Evolutionary conservation across 1,140 invertebrate species (phyloP), one percentile per base, ranked within the genome.

Genomic region (Palaemon carinicauda): DNA sequence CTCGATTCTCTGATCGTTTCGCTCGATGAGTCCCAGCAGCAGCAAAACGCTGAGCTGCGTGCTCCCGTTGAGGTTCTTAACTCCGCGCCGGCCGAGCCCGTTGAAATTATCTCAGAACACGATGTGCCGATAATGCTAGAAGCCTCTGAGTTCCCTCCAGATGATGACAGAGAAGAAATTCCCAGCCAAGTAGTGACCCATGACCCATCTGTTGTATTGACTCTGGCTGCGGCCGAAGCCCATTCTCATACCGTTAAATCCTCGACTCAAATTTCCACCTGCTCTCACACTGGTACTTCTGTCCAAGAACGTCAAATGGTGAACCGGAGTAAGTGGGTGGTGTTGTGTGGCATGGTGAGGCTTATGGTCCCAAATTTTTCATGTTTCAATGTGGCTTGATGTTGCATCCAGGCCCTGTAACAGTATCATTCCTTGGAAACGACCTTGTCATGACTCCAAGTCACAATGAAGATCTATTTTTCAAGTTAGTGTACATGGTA

Each of bases 241-340:
- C 41, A 41, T 41, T 41, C 41, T 41, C 41, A 12, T 41, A 41
- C 41, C 41, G 41, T 41, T 41, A 41, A 12, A 0, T 41, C 41
- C 12, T 9, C 41, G 41, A 41, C 41, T 41, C 41, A 41, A 41
- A 41, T 41, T 41, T 41, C 1, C 3, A 1, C 41, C 12, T 15
- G n/a, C 17, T n/a, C 29, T 31, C 12, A 69, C 65, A 7, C 65
- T 27, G 24, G n/a, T 69, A 41, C 41, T 4, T 9, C 41, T 41
- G 41, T 41, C 41, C 41, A 41, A 41, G 7, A 41, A 52, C 41
- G 54, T 29, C 65, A 41, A 24, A 24, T n/a, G 73, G 60, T 41
- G 50, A 69, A 73, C 33, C 19, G 84, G 75, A 86, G 84, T 86
- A 86, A 86, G 84, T 86, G 77, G 83, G 69, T 80, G 83, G 69